phyloP scores from a whole-genome alignment of 2,797 vertebrate species.

The Alosa sapidissima region DNA sequence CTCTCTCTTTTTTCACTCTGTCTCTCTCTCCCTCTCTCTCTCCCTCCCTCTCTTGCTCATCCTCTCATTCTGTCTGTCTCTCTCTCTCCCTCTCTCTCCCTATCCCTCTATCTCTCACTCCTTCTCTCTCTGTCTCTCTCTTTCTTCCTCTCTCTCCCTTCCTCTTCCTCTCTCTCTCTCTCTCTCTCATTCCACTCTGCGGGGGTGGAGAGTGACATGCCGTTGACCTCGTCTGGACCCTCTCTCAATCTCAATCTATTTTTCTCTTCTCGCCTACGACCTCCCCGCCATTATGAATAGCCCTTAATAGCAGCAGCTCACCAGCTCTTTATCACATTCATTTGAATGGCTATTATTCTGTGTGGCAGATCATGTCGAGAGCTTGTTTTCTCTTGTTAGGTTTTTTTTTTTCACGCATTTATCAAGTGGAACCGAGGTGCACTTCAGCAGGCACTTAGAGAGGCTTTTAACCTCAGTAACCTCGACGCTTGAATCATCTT shows the following conservation, averaged over 20 bases:
- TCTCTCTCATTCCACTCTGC: not conserved
- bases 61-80: not conserved
- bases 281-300: not conserved
- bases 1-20: not conserved
- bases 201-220: not conserved
- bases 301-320: not conserved
- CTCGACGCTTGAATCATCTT: not conserved
- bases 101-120: not conserved
- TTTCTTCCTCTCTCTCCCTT: not conserved
- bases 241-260: conserved; percentile 17
- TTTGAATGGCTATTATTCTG: conserved; percentile 15
- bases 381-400: not conserved
- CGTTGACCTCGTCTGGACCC: not conserved
- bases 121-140: not conserved
- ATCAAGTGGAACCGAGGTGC: not conserved
- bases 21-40: not conserved
- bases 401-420: conserved; percentile 4
- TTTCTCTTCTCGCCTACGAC: not conserved
- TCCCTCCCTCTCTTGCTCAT: not conserved
- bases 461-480: not conserved
- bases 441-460: not conserved
- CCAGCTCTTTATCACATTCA: not conserved
- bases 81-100: not conserved
- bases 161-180: not conserved
- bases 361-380: conserved; percentile 10